A percentile compares a stretch with the other conserved stretches of the same genome.
Conservation (phyloP, 2,888 invertebrate genomes). For the Diloba caeruleocephala region DNA sequence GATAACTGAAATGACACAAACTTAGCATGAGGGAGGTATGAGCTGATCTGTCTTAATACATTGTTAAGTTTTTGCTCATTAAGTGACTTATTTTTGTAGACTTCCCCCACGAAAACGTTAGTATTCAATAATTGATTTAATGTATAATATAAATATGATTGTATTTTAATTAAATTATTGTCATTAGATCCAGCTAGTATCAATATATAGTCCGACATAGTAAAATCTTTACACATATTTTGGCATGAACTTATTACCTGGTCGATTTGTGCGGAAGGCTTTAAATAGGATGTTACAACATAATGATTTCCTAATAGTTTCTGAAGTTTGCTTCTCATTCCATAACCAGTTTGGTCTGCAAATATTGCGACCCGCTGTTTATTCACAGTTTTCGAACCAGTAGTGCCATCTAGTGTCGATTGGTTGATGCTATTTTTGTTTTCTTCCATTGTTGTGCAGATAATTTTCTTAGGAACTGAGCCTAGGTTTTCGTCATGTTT, state of each 20-base stretch:
- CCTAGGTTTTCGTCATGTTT: no score
- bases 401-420: no score
- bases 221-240: not conserved
- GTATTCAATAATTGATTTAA: not conserved
- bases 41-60: not conserved
- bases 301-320: no score
- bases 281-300: not conserved
- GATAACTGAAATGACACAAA: not conserved
- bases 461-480: no score
- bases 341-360: no score
- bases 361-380: no score
- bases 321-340: no score
- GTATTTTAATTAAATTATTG: not conserved
- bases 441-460: no score
- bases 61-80: not conserved
- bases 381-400: no score
- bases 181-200: not conserved
- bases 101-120: not conserved
- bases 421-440: no score
- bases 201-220: not conserved
- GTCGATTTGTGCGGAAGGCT: not conserved
- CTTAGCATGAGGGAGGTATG: not conserved
- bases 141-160: not conserved
- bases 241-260: not conserved
- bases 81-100: not conserved